Base-by-base conservation (phyloP, 2,113 vertebrate species). In the Rafetus swinhoei region DNA sequence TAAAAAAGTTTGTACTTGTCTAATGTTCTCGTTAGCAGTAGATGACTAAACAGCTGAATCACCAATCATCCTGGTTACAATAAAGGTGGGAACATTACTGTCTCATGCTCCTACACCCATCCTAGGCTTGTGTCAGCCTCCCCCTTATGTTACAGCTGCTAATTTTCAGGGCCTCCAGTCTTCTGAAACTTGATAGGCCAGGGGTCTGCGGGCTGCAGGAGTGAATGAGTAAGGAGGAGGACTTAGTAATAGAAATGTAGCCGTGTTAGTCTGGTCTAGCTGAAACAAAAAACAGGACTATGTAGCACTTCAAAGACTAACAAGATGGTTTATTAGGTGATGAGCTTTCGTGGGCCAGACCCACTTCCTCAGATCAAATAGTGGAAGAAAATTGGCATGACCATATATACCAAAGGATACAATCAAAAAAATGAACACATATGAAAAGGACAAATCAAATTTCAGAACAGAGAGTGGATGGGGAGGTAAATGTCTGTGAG, bases 31-130 rank as follows among this genome's bases (percentile, higher is more conserved):
- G 50, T 52, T 86, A 76, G 69, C 69, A 89, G 93, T 13, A 32
- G 80, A 94, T 90, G 88, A 79, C 85, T 96, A 95, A 7, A 1
- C 85, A 52, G 95, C 91, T 95, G 90, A 97, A 55, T 97, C 94
- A 96, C 74, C 25, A 1, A 0, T 90, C 11, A 35, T 90, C 90
- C 87, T 82, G 81, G 79, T 88, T 93, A 62, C 81, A 72, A 57
- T 52, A 82, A 27, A 83, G 57, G 57, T 60, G 65, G 35, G 88
- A 95, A 60, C 9, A 0, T 79, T 82, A 14, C 74, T 85, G 59
- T 35, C 77, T 0, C 0, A n/a, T 4, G 84, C 59, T 90, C 21
- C 19, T 69, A n/a, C 29, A n/a, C 8, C 3, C 62, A n/a, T 69
- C 62, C 62, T n/a, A 69, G 32, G 16, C 15, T 18, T 72, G 32